A percentile compares a stretch with the other conserved stretches of the same genome.
phyloP scores from a whole-genome alignment of 92 coral and sea anemone genomes.

The Bergia puertoricense region DNA sequence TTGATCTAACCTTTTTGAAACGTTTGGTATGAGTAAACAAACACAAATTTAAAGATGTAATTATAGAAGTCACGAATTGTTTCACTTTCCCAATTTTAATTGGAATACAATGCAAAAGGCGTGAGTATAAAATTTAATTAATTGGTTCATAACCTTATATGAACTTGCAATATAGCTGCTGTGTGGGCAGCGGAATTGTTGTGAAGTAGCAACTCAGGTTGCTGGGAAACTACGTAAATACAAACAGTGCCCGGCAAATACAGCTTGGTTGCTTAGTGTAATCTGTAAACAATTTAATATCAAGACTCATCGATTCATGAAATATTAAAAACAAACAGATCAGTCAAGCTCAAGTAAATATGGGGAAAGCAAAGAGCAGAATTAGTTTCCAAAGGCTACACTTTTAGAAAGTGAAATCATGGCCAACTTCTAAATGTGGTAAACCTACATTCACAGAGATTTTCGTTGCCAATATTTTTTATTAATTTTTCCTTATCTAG shows the following conservation, averaged over 20 bases:
- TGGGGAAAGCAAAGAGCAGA: no score
- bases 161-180: neutral
- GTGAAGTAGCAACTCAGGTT: neutral
- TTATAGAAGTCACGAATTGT: neutral
- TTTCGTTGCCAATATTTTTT: no score
- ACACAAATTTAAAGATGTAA: neutral
- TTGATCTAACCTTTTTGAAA: no score
- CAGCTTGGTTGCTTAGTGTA: neutral
- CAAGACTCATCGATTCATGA: neutral
- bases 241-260: neutral
- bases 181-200: neutral
- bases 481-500: no score
- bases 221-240: neutral
- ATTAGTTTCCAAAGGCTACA: no score
- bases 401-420: no score
- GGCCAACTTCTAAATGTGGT: no score
- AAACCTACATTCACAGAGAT: no score
- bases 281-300: neutral
- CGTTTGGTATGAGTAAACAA: neutral
- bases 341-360: no score
- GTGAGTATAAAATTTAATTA: neutral
- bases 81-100: neutral
- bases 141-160: neutral
- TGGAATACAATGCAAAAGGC: neutral
- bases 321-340: neutral